phyloP scores from a whole-genome alignment of 2,888 invertebrate genomes.

The Ochropleura plecta region DNA sequence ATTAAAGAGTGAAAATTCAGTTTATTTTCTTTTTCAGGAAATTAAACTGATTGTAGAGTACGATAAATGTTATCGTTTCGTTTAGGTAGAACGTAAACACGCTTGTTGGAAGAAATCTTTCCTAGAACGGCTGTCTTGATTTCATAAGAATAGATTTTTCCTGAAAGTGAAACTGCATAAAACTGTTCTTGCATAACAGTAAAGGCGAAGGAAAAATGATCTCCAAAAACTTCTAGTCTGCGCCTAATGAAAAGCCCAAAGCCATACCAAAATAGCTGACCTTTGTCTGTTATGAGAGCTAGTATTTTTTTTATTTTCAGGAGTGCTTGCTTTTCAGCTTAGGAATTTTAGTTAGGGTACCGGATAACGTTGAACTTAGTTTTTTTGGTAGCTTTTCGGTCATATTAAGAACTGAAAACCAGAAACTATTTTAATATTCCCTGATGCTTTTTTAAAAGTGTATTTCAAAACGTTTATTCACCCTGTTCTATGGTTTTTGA shows the following conservation, averaged over 20 bases:
- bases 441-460: too few species aligned
- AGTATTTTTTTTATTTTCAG: slow-evolving; percentile 3
- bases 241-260: neutral
- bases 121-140: slow-evolving; percentile 1
- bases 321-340: neutral
- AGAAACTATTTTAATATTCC: neutral
- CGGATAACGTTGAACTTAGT: neutral
- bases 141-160: neutral
- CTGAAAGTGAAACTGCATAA: neutral
- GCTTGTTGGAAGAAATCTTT: slow-evolving; percentile 9
- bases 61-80: slow-evolving; percentile 9
- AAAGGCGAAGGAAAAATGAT: neutral
- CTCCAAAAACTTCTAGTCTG: neutral
- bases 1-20: slow-evolving; percentile 1
- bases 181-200: neutral
- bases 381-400: slow-evolving; percentile 2
- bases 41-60: slow-evolving; percentile 31
- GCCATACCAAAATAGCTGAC: neutral
- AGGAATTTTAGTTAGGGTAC: neutral
- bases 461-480: neutral
- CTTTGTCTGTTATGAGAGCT: slow-evolving; percentile 10
- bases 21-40: slow-evolving; percentile 2
- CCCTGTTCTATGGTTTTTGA: neutral
- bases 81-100: slow-evolving; percentile 1
- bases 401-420: neutral